Base-by-base conservation (phyloP, 2,888 invertebrate genomes). In the Calameuta pallipes region DNA sequence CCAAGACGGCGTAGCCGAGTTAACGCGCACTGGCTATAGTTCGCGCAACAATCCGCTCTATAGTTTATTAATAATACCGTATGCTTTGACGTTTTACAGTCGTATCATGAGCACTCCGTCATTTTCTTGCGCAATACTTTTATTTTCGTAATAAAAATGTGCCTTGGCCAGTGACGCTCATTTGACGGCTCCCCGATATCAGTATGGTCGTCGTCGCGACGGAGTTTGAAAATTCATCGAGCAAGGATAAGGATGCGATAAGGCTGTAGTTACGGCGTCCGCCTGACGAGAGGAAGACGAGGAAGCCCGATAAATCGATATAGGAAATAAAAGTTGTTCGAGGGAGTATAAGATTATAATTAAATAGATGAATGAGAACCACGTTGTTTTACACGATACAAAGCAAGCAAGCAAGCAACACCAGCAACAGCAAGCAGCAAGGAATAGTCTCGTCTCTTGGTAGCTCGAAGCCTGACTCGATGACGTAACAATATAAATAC, bases 401-500 rank as follows among this genome's bases (percentile, higher is more conserved):
- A 83, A 83, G 81, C 79, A 82, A 41, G 15, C 79, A 82, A 41
- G 15, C 23, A 56, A 56, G 41, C 41, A 41, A 41, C 23, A 56
- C 56, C 23, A 56, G 23, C 56, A 56, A 56, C 23, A 56, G 56
- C 41, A 41, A 41, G 41, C 56, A 23, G 56, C 56, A 56, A 41
- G 15, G 15, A 41, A 41, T 41, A 41, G 41, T 41, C 41, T 41
- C 15, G 15, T 41, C 41, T 41, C 41, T 41, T 15, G 15, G 15
- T 41, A 41, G 15, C 41, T 41, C 15, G 41, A 15, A 41, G 41
- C 83, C 78, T 74, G 75, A 73, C 36, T 31, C 34, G 79, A 82
- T 89, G 89, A 89, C 87, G 89, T 87, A 90, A 90, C 87, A 88
- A 88, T 89, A 89, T 88, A 90, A 89, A 89, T 89, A 89, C 85